Evolutionary conservation across 2,113 vertebrate genomes (phyloP).

Genomic region (Cynopterus brachyotis): DNA sequence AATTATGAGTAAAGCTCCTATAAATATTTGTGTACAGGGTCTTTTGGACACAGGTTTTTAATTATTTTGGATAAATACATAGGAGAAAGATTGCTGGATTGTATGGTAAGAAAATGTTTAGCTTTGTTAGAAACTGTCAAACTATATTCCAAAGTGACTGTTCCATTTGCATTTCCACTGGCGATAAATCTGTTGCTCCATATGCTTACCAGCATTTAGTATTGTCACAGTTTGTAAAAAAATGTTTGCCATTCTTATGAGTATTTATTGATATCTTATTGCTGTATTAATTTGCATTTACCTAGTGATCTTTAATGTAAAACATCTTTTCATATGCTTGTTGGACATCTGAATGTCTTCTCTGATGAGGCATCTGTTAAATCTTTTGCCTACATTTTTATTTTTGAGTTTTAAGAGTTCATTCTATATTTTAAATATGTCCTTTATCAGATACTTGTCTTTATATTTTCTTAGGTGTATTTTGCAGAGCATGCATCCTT

Average conservation of each 20-base stretch:
- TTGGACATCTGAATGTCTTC: not conserved
- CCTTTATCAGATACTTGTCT: not conserved
- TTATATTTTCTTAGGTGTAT: not conserved
- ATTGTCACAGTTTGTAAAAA: not conserved
- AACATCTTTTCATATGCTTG: not conserved
- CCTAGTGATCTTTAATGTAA: not conserved
- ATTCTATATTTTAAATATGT: not conserved
- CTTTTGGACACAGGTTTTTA: not conserved
- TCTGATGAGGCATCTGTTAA: not conserved
- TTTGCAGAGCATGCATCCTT: not conserved
- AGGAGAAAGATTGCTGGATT: not conserved
- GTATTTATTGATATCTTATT: not conserved
- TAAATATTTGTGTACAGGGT: not conserved
- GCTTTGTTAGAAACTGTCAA: not conserved
- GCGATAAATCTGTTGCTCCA: not conserved
- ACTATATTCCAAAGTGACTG: not conserved
- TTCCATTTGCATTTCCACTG: not conserved
- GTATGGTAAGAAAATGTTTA: not conserved
- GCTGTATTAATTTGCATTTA: not conserved
- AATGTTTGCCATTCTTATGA: not conserved
- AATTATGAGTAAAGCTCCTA: not conserved
- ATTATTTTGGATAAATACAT: not conserved
- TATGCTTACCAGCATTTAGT: not conserved
- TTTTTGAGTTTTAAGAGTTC: not conserved
- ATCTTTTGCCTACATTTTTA: not conserved